Evolutionary conservation across 1,140 invertebrate genomes (phyloP).

Genomic region (Euglossa dilemma): DNA sequence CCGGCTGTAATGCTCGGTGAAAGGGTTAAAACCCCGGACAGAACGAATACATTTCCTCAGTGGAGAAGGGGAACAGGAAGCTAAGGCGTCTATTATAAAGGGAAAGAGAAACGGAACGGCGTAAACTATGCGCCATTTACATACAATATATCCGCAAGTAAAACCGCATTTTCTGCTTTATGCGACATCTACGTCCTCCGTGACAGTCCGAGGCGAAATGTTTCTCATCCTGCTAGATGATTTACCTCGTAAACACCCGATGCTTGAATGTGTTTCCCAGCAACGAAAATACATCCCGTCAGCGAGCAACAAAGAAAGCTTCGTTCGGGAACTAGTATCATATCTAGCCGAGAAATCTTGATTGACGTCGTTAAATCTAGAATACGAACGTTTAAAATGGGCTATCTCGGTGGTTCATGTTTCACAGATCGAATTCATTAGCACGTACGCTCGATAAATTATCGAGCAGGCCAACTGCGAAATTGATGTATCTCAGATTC

Average conservation of each 20-base stretch:
- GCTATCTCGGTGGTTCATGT: background rate
- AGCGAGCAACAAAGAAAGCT: background rate
- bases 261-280: background rate
- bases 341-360: background rate
- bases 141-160: slow-evolving; percentile 14
- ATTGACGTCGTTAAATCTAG: background rate
- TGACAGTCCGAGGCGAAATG: background rate
- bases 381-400: background rate
- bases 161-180: slow-evolving; percentile 40
- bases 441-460: slow-evolving; percentile 13
- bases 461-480: background rate
- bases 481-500: background rate
- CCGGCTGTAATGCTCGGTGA: slow-evolving; percentile 8
- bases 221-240: slow-evolving; percentile 1
- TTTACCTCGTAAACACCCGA: slow-evolving; percentile 30
- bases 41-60: slow-evolving; percentile 6
- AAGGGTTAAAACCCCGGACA: slow-evolving; percentile 21
- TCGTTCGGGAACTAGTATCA: background rate
- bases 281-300: slow-evolving; percentile 7
- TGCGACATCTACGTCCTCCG: background rate
- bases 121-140: slow-evolving; percentile 24
- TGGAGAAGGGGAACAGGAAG: background rate
- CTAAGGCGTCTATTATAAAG: slow-evolving; percentile 36
- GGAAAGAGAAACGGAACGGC: slow-evolving; percentile 5
- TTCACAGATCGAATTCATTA: slow-evolving; percentile 18